Evolutionary conservation across 2,888 invertebrate species (phyloP).

Genomic region (Cordylochernes scorpioides): DNA sequence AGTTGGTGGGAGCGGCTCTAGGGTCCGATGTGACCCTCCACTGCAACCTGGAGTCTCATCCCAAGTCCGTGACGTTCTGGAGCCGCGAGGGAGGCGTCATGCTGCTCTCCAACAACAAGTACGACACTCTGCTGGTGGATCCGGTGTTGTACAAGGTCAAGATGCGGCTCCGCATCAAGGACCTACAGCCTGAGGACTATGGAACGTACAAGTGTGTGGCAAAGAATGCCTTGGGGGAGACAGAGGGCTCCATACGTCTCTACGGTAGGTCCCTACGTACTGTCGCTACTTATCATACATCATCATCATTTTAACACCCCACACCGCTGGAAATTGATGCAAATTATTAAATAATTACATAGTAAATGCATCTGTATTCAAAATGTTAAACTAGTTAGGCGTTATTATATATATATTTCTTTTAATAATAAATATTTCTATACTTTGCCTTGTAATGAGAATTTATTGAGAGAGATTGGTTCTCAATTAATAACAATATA

Average conservation of each 20-base stretch:
- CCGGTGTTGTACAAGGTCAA: slow-evolving; percentile 47
- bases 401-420: no score
- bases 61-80: slow-evolving; percentile 74
- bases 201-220: slow-evolving; percentile 78
- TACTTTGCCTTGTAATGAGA: no score
- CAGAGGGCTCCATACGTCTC: slow-evolving; percentile 66
- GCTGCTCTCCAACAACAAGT: slow-evolving; percentile 61
- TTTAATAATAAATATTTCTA: no score
- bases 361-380: no score
- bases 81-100: slow-evolving; percentile 42
- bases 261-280: slow-evolving; percentile 32
- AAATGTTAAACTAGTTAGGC: no score
- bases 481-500: no score
- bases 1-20: slow-evolving; percentile 64
- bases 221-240: slow-evolving; percentile 74
- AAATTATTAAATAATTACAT: no score
- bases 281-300: no score
- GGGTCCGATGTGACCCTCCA: slow-evolving; percentile 73
- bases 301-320: no score
- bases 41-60: slow-evolving; percentile 75
- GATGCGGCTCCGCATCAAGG: slow-evolving; percentile 62
- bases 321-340: no score
- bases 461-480: no score
- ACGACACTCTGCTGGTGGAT: slow-evolving; percentile 25
- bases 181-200: slow-evolving; percentile 51